A percentile compares a stretch with the other conserved stretches of the same genome.
Evolutionary conservation across 2,113 vertebrate genomes (phyloP).

Genomic region (Pangasianodon hypophthalmus): DNA sequence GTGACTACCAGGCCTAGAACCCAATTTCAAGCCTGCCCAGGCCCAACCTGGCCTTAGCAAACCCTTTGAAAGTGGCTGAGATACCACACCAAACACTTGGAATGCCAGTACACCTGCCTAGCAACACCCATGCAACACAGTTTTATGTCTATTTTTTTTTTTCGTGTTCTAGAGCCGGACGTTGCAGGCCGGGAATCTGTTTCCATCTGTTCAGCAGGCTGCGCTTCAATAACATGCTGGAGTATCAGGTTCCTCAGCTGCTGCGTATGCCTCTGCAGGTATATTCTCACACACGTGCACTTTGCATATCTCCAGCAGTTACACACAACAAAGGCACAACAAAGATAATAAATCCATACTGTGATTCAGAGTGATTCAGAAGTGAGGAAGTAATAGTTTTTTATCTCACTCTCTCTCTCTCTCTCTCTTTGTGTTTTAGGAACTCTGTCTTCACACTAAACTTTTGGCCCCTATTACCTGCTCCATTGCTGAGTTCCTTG

Average conservation of each 20-base stretch:
- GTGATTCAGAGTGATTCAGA: neutral
- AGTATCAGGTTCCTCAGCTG: constrained; percentile 92
- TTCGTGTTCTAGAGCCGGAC: constrained; percentile 83
- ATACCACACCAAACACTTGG: neutral
- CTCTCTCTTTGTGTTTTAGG: constrained; percentile 66
- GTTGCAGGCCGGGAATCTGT: constrained; percentile 89
- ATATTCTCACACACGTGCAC: neutral
- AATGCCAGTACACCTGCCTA: no score
- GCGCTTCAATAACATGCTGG: constrained; percentile 88
- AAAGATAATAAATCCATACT: neutral
- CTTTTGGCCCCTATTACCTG: constrained; percentile 84
- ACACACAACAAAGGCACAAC: neutral
- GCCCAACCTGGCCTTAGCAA: neutral
- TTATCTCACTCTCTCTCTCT: neutral
- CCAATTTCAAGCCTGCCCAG: neutral
- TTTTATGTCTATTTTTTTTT: neutral
- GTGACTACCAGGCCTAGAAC: neutral
- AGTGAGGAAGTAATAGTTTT: neutral
- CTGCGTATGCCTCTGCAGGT: constrained; percentile 95
- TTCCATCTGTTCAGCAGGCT: constrained; percentile 91
- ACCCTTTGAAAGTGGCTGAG: neutral
- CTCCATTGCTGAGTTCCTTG: constrained; percentile 87
- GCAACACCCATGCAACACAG: neutral
- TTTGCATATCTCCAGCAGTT: neutral
- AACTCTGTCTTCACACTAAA: constrained; percentile 93